Evolutionary conservation across 2,888 invertebrate genomes (phyloP).

Genomic region (Hybos culiciformis): DNA sequence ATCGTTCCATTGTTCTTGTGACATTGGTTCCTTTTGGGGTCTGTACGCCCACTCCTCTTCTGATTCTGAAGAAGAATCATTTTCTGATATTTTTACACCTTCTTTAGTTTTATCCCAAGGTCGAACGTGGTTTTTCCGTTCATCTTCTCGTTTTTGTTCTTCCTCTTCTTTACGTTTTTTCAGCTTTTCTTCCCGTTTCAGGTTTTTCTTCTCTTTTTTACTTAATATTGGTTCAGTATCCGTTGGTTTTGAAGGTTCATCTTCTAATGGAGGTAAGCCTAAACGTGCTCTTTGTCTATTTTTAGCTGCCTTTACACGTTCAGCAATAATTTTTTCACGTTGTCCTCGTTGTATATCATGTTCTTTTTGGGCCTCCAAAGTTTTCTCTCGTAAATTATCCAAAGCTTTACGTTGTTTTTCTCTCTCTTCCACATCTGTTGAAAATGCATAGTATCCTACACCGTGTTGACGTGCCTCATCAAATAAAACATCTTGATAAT

Average conservation of each 20-base stretch:
- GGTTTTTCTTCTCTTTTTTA: slow-evolving; percentile 22
- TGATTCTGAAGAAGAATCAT: slow-evolving; percentile 10
- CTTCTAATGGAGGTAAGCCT: slow-evolving; percentile 55
- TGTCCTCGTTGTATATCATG: slow-evolving; percentile 46
- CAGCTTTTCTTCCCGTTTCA: slow-evolving; percentile 21
- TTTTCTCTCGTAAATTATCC: slow-evolving; percentile 53
- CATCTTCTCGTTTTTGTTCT: slow-evolving; percentile 31
- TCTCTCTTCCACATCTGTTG: slow-evolving; percentile 69
- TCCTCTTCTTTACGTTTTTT: slow-evolving; percentile 23
- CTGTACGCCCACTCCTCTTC: slow-evolving; percentile 27
- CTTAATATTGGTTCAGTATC: slow-evolving; percentile 8
- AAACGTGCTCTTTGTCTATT: slow-evolving; percentile 58
- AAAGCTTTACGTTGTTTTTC: slow-evolving; percentile 68
- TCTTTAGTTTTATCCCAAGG: slow-evolving; percentile 55
- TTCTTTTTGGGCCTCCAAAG: slow-evolving; percentile 50
- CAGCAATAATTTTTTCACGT: slow-evolving; percentile 52
- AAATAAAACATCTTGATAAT: slow-evolving; percentile 85
- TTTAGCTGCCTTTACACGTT: slow-evolving; percentile 56
- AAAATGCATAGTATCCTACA: slow-evolving; percentile 83
- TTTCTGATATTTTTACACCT: slow-evolving; percentile 19
- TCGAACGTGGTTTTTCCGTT: slow-evolving; percentile 39
- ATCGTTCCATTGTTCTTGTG: slow-evolving; percentile 34
- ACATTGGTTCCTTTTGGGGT: slow-evolving; percentile 29
- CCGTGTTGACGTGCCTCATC: slow-evolving; percentile 89
- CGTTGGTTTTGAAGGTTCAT: slow-evolving; percentile 9